These are phyloP conservation scores for Pelobates cultripes DNA, from an alignment of 2,797 vertebrate species.

Conservation along the genomic window DNA sequence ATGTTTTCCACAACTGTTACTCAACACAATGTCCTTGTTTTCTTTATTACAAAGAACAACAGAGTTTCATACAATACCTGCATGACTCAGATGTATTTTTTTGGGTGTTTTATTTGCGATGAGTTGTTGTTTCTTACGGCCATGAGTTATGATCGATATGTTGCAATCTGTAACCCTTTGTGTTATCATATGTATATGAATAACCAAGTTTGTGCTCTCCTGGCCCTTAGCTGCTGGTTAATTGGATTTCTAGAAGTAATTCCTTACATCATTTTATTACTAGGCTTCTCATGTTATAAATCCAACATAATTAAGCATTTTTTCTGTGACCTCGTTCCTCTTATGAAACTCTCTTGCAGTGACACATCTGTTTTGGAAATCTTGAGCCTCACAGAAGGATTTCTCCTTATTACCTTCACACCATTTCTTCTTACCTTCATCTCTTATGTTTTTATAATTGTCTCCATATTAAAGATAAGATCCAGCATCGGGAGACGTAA, in stretches of 20 bases:
- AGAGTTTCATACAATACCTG: not conserved
- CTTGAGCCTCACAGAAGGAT: conserved; percentile 3
- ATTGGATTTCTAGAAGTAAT: conserved; percentile 2
- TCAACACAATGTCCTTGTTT: conserved; percentile 25
- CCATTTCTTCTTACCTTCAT: not conserved
- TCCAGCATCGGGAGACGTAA: conserved; percentile 19
- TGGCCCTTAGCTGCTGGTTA: conserved; percentile 13
- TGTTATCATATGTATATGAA: conserved; percentile 12
- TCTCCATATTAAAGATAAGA: conserved; percentile 8
- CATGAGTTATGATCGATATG: conserved; percentile 38
- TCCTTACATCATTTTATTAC: not conserved
- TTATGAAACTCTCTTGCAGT: conserved; percentile 18
- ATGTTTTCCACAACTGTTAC: conserved; percentile 10
- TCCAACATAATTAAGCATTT: conserved; percentile 14
- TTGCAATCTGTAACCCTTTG: conserved; percentile 37
- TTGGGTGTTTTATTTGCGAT: not conserved
- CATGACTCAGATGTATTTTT: conserved; percentile 20
- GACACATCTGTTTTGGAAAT: conserved; percentile 15
- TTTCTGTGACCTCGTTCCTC: conserved; percentile 22
- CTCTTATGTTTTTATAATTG: conserved; percentile 25
- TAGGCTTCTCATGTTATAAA: conserved; percentile 1
- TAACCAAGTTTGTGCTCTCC: not conserved
- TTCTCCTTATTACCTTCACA: not conserved
- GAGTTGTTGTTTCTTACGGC: conserved; percentile 24
- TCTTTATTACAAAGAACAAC: conserved; percentile 4